A percentile compares a stretch with the other conserved stretches of the same genome.
phyloP scores from a whole-genome alignment of 2,797 vertebrate species.

The Sparus aurata region DNA sequence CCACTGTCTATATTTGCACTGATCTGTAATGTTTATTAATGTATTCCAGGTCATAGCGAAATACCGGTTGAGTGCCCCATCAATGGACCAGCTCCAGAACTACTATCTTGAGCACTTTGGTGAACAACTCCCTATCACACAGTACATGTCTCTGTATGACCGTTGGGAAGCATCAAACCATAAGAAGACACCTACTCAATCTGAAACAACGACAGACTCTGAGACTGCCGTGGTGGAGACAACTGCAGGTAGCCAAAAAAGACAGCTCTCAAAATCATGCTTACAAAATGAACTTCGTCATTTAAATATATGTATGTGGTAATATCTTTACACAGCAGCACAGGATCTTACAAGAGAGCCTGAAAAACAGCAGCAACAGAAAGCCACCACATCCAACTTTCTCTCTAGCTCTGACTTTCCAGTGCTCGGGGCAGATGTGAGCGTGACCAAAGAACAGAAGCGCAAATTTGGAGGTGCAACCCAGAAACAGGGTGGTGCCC shows the following conservation, averaged over 20 bases:
- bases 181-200: not conserved
- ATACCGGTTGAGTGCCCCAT: conserved; percentile 45
- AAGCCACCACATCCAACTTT: not conserved
- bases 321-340: conserved; percentile 33
- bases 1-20: not conserved
- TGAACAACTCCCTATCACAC: conserved; percentile 63
- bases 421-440: conserved; percentile 49
- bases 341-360: not conserved
- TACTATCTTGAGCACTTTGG: conserved; percentile 62
- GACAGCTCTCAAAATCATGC: not conserved
- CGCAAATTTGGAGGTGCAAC: conserved; percentile 40
- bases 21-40: not conserved
- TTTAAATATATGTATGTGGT: not conserved
- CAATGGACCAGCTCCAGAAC: conserved; percentile 70
- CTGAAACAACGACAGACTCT: conserved; percentile 6
- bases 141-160: conserved; percentile 80
- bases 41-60: conserved; percentile 72
- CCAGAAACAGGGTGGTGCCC: conserved; percentile 1
- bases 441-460: conserved; percentile 59
- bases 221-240: not conserved
- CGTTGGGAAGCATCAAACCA: conserved; percentile 14
- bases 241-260: conserved; percentile 59
- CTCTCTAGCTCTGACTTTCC: conserved; percentile 70
- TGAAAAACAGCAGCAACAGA: conserved; percentile 15
- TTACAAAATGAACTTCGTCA: not conserved